A percentile compares a stretch with the other conserved stretches of the same genome.
phyloP scores from a whole-genome alignment of 2,888 invertebrate genomes.

The Drosophila pegasa region DNA sequence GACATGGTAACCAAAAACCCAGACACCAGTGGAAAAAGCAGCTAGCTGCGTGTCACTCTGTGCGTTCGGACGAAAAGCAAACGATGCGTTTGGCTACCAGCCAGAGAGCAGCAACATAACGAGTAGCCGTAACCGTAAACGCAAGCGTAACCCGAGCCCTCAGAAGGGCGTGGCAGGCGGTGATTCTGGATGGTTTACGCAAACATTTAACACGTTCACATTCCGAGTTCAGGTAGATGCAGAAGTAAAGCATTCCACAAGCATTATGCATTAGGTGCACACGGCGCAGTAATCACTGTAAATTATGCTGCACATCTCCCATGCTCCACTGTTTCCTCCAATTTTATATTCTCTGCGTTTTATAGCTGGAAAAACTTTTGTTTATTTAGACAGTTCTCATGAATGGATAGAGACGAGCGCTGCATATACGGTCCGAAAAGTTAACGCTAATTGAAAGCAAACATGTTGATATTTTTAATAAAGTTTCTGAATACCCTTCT shows the following conservation, averaged over 20 bases:
- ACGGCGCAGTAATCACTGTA: slow-evolving; percentile 47
- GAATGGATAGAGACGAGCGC: slow-evolving; percentile 45
- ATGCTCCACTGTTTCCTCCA: neutral
- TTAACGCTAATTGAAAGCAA: slow-evolving; percentile 77
- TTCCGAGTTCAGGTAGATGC: slow-evolving; percentile 55
- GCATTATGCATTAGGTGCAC: slow-evolving; percentile 67
- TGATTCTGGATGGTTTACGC: slow-evolving; percentile 64
- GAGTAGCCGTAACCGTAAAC: slow-evolving; percentile 46
- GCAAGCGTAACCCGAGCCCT: slow-evolving; percentile 21
- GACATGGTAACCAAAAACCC: slow-evolving; percentile 74
- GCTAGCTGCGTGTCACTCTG: slow-evolving; percentile 48
- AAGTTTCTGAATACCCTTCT: slow-evolving; percentile 19
- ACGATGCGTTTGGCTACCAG: slow-evolving; percentile 64
- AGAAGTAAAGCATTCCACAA: slow-evolving; percentile 41
- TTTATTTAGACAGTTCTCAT: slow-evolving; percentile 73
- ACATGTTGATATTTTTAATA: slow-evolving; percentile 55
- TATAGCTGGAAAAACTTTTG: slow-evolving; percentile 58
- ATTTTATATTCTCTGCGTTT: slow-evolving; percentile 51
- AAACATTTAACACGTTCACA: slow-evolving; percentile 78
- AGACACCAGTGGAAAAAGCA: slow-evolving; percentile 46
- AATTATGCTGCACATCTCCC: slow-evolving; percentile 6
- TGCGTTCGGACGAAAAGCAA: slow-evolving; percentile 59
- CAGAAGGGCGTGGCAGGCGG: slow-evolving; percentile 54
- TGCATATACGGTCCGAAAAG: slow-evolving; percentile 48
- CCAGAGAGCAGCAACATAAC: slow-evolving; percentile 35